Evolutionary conservation across 2,888 invertebrate species (phyloP).

Genomic region (Tachina grossa): DNA sequence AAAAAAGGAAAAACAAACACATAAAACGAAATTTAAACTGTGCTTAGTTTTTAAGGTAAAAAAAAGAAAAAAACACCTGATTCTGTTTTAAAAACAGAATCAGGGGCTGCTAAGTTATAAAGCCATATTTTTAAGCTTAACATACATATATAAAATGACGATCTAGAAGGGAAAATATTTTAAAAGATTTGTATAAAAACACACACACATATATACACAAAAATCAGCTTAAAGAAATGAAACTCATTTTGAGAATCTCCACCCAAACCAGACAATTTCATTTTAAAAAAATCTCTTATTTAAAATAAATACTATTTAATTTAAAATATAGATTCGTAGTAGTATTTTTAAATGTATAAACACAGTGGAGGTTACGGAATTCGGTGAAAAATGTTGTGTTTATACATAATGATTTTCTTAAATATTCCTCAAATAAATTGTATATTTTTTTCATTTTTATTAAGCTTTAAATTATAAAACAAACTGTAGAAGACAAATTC

Average conservation of each 20-base stretch:
- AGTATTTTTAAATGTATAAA: constrained; percentile 43
- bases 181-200: constrained; percentile 54
- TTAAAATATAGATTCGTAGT: constrained; percentile 45
- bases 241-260: constrained; percentile 71
- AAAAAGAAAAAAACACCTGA: constrained; percentile 24
- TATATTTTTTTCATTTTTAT: constrained; percentile 56
- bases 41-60: constrained; percentile 62
- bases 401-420: constrained; percentile 21
- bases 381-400: constrained; percentile 16
- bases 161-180: constrained; percentile 11
- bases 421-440: constrained; percentile 42
- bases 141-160: constrained; percentile 40
- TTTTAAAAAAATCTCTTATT: constrained; percentile 35
- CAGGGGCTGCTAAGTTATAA: constrained; percentile 59
- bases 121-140: constrained; percentile 70
- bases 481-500: constrained; percentile 71
- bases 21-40: constrained; percentile 61
- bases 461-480: constrained; percentile 66
- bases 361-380: neutral
- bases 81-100: constrained; percentile 69
- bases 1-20: constrained; percentile 31
- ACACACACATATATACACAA: constrained; percentile 4
- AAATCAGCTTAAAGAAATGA: constrained; percentile 71
- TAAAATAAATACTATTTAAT: constrained; percentile 45
- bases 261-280: constrained; percentile 45